Base-by-base conservation (phyloP, 2,888 invertebrate species). In the Dolichopus griseipennis region DNA sequence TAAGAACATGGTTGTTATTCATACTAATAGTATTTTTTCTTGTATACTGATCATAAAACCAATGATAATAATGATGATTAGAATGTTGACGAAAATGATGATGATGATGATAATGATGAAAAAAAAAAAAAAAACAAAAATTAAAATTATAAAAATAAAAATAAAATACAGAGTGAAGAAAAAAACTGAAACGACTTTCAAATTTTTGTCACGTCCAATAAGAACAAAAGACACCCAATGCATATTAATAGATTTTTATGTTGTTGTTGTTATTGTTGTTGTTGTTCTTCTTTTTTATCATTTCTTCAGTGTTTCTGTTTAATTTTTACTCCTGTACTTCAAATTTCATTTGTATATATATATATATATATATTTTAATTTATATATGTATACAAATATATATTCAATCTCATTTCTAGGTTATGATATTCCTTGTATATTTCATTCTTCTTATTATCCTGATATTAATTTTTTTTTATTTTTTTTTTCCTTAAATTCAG, bases 141-240 rank as follows among this genome's bases (percentile, higher is more conserved):
- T 7, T 7, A 37, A 41, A 65, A 69, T 20, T 37, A 61, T 22
- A 52, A 52, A 52, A 4, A 52, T 52, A 52, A 52, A 7, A 18
- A 37, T 37, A 4, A 37, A 37, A 8, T 43, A 6, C 22, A 34
- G 33, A 61, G 15, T 43, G n/a, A 43, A 27, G 27, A 27, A 27
- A 27, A 27, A 27, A 27, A 27, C n/a, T n/a, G n/a, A 66, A 63
- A 66, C 65, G 61, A 66, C 65, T 64, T 69, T 68, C 64, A 52
- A 52, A 52, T 52, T 52, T 52, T 52, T 52, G 52, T 52, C 52
- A 52, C 52, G 52, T 52, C 52, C 52, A 52, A 52, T 52, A 52
- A 52, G 52, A 52, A 52, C 52, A 52, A 52, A 52, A n/a, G 52
- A 52, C 18, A 52, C 6, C 52, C 52, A 52, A 52, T 52, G 52